Evolutionary conservation across 23 tunicate genomes (phyloP), one percentile per base, ranked within the genome.

Genomic region (Halocynthia aurantium): DNA sequence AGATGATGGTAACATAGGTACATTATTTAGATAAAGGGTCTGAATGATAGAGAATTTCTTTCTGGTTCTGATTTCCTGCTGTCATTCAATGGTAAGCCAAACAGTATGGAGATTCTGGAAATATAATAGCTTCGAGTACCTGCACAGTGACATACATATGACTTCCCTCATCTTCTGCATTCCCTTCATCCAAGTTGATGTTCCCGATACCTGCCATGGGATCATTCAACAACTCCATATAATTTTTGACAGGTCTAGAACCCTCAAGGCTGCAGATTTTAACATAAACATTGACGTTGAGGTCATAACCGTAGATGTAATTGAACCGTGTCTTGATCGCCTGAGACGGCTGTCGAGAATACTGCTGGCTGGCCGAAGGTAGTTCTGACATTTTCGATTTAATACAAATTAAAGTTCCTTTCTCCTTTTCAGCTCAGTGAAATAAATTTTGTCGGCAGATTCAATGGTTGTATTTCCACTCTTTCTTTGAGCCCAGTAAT

Each of bases 231-330:
- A 92, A 66, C 52, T 92, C 88, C 17, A 78, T 81, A 54, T 78
- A 92, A 40, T 72, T 73, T 50, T 81, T 70, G 4, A 87, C 56
- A 6, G 88, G 90, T 10, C 78, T 61, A 64, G 68, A 44, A 6
- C 98, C 98, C 86, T 92, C 98, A 8, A 92, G 71, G 55, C 89
- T 83, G 64, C 98, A 92, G 53, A 92, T 78, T 88, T 91, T 55
- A 6, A 66, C 12, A 75, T 57, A 60, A 7, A 91, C 80, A 58
- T 85, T 77, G 7, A 81, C 85, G 66, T 91, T 84, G 55, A 91
- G 44, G 50, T 91, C 97, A 72, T 90, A 85, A 62, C 97, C 85
- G 63, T 91, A 91, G 7, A 91, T 78, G 70, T 91, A 91, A 62
- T 73, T 76, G 52, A 91, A 91, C 55, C 97, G 86, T 2, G 78